phyloP scores from a whole-genome alignment of 2,888 invertebrate species.

The Pharmacophagus antenor region DNA sequence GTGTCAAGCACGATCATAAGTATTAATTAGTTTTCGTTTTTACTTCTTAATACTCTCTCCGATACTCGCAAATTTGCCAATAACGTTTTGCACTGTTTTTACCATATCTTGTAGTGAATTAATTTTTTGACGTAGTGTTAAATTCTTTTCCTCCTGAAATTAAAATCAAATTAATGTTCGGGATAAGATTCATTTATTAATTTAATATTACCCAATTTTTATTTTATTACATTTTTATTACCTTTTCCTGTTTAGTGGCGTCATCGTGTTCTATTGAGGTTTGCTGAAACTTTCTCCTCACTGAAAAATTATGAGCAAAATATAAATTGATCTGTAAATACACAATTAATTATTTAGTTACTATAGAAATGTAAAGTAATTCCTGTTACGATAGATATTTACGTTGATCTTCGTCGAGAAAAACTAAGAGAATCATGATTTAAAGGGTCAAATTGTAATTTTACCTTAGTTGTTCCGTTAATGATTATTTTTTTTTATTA shows the following conservation, averaged over 20 bases:
- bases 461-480: no score
- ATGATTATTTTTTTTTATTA: no score
- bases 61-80: conserved; percentile 93
- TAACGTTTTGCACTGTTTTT: conserved; percentile 94
- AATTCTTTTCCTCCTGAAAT: conserved; percentile 92
- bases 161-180: conserved; percentile 16
- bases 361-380: no score
- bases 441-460: no score
- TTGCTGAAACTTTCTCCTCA: conserved; percentile 29
- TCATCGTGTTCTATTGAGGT: conserved; percentile 16
- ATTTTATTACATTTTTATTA: conserved; percentile 23
- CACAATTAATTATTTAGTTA: no score
- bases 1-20: conserved; percentile 16
- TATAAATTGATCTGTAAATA: neutral
- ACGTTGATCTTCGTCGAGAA: no score
- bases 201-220: neutral
- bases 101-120: conserved; percentile 97
- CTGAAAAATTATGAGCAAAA: conserved; percentile 25
- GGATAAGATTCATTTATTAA: no score
- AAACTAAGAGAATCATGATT: no score
- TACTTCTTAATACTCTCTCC: conserved; percentile 97
- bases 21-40: conserved; percentile 44
- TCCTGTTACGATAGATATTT: no score
- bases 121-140: conserved; percentile 92
- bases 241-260: conserved; percentile 31